Evolutionary conservation across 2,113 vertebrate genomes (phyloP).

Genomic region (Sceloporus tristichus): DNA sequence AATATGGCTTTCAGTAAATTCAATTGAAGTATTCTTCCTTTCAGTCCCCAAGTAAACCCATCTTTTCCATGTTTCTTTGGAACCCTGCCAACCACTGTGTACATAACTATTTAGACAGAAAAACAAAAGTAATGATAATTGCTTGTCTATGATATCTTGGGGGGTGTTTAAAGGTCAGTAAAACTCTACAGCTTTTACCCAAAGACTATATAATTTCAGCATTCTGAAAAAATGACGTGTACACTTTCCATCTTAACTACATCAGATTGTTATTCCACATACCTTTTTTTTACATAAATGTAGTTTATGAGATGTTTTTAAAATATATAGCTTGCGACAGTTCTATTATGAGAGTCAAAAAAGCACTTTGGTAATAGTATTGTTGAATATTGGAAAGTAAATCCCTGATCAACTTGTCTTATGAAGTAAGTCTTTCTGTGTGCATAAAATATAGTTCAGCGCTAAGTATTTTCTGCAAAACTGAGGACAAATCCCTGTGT

Average conservation of each 20-base stretch:
- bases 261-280: constrained; percentile 15
- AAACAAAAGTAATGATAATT: neutral
- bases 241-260: constrained; percentile 56
- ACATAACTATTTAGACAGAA: constrained; percentile 16
- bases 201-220: neutral
- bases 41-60: constrained; percentile 10
- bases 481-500: constrained; percentile 72
- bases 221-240: constrained; percentile 23
- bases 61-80: constrained; percentile 2
- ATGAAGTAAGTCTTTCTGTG: constrained; percentile 71
- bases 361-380: constrained; percentile 62
- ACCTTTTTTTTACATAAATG: constrained; percentile 51
- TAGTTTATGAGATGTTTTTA: constrained; percentile 58
- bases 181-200: neutral
- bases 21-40: constrained; percentile 8
- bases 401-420: constrained; percentile 72
- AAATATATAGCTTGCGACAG: constrained; percentile 69
- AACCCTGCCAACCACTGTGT: neutral
- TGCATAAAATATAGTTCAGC: constrained; percentile 77
- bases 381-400: constrained; percentile 74
- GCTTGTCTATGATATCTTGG: constrained; percentile 15
- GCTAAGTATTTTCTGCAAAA: constrained; percentile 78
- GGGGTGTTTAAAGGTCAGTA: constrained; percentile 6
- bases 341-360: constrained; percentile 64
- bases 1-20: constrained; percentile 32